phyloP scores from a whole-genome alignment of 1,140 invertebrate genomes.

The Armadillidium nasatum region DNA sequence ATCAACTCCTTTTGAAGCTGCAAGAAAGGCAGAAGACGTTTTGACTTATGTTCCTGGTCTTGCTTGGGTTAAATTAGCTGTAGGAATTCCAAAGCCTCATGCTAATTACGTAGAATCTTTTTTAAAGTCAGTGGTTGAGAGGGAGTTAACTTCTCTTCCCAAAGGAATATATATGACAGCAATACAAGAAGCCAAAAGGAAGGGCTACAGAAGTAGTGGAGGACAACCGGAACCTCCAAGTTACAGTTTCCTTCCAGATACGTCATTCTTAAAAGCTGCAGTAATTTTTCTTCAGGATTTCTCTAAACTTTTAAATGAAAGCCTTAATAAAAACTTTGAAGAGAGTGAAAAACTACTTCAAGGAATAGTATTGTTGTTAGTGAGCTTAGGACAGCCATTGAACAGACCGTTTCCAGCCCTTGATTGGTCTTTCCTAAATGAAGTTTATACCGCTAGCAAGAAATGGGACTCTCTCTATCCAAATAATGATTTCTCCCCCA shows the following conservation, averaged over 20 bases:
- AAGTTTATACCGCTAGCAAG: conserved; percentile 53
- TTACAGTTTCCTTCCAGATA: conserved; percentile 49
- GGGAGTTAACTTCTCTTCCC: conserved; percentile 55
- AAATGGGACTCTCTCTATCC: conserved; percentile 18
- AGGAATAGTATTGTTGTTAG: conserved; percentile 47
- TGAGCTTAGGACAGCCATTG: conserved; percentile 58
- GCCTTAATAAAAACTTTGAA: conserved; percentile 14
- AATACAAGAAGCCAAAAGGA: conserved; percentile 39
- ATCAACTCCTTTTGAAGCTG: conserved; percentile 53
- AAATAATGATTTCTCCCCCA: conserved; percentile 41
- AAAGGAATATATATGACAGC: conserved; percentile 54
- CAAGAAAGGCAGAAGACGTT: conserved; percentile 53
- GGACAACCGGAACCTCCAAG: conserved; percentile 54
- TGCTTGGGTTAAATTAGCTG: conserved; percentile 54
- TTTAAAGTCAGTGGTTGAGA: conserved; percentile 53
- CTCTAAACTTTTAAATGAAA: conserved; percentile 24
- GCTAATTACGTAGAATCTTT: conserved; percentile 33
- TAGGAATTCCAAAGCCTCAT: conserved; percentile 32
- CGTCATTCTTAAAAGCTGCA: conserved; percentile 30
- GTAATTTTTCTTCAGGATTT: conserved; percentile 36
- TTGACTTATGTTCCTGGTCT: conserved; percentile 54
- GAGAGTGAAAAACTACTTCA: conserved; percentile 34
- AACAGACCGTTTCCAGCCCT: conserved; percentile 60
- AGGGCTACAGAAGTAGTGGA: conserved; percentile 45
- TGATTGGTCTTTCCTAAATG: conserved; percentile 60